Evolutionary conservation across 2,888 invertebrate genomes (phyloP), one percentile per base, ranked within the genome.

Genomic region (Podotricha telesiphe): DNA sequence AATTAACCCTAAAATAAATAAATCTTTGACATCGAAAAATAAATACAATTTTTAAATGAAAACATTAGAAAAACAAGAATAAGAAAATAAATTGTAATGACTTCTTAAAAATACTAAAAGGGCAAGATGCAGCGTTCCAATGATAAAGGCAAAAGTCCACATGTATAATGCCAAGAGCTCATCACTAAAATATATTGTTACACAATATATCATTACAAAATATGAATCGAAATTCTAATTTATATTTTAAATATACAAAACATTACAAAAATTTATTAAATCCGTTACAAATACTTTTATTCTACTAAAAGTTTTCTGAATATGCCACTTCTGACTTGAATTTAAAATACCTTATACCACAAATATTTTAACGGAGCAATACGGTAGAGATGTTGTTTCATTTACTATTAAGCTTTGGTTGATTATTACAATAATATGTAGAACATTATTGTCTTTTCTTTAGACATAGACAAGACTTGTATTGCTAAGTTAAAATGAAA

Each of bases 121-220:
- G 72, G 72, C 72, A 72, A 72, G 72, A 72, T 72, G 72, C 72
- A 70, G 70, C 67, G 62, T 64, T 64, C 51, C 58, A 58, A 67
- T 22, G 50, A 42, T 61, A 48, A 63, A 62, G 53, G 58, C 28
- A 59, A 51, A 51, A 69, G 17, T 45, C 62, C 66, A 66, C 48
- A 64, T 67, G 61, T 67, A 40, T 63, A 68, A 51, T 70, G 70
- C 63, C 65, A 66, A 71, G 65, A 66, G 64, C 68, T 63, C 59
- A 64, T 62, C 50, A 62, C 66, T 66, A 66, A 73, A 73, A 73
- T 73, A 73, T 73, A 73, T 73, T 73, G 73, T 73, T 68, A 71
- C 70, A 73, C 73, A 73, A 73, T 73, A 73, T 73, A 73, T 73
- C 59, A 53, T 61, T 71, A 73, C 66, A 73, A 73, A 73, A 73